Evolutionary conservation across 2,888 invertebrate genomes (phyloP).

Genomic region (Melolontha melolontha): DNA sequence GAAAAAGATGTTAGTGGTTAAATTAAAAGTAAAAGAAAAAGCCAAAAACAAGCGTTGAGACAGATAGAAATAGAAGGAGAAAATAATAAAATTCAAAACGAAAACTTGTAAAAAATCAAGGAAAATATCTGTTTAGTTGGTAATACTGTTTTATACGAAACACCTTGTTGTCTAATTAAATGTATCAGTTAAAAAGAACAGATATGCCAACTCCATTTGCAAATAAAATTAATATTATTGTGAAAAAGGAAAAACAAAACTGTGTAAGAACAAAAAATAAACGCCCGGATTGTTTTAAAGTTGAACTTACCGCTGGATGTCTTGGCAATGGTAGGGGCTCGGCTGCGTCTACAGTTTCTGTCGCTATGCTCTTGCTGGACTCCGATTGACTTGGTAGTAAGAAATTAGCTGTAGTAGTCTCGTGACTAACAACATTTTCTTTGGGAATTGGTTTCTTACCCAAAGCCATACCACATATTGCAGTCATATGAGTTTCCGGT

Average conservation of each 20-base stretch:
- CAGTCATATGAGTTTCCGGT: conserved; percentile 99
- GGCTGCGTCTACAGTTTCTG: conserved; percentile 22
- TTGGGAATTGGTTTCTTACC: conserved; percentile 87
- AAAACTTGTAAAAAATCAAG: conserved; percentile 3
- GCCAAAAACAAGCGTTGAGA: conserved; percentile 11
- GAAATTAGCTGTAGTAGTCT: conserved; percentile 90
- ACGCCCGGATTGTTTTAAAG: not conserved
- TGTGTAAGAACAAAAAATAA: conserved; percentile 21
- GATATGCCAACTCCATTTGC: not conserved
- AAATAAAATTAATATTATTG: conserved; percentile 39
- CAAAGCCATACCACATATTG: conserved; percentile 98
- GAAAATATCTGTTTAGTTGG: conserved; percentile 3
- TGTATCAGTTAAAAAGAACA: not conserved
- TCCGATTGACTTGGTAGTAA: conserved; percentile 78
- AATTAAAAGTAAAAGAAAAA: not conserved
- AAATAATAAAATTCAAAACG: conserved; percentile 7
- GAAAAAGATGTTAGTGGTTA: conserved; percentile 7
- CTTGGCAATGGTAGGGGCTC: conserved; percentile 11
- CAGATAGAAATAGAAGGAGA: not conserved
- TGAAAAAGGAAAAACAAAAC: conserved; percentile 43
- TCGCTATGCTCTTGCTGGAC: conserved; percentile 51
- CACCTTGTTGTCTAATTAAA: no score
- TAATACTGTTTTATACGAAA: not conserved
- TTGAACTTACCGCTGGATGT: conserved; percentile 38
- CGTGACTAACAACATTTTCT: conserved; percentile 67